phyloP scores from a whole-genome alignment of 2,888 invertebrate species.

The Harpagoxenus sublaevis region DNA sequence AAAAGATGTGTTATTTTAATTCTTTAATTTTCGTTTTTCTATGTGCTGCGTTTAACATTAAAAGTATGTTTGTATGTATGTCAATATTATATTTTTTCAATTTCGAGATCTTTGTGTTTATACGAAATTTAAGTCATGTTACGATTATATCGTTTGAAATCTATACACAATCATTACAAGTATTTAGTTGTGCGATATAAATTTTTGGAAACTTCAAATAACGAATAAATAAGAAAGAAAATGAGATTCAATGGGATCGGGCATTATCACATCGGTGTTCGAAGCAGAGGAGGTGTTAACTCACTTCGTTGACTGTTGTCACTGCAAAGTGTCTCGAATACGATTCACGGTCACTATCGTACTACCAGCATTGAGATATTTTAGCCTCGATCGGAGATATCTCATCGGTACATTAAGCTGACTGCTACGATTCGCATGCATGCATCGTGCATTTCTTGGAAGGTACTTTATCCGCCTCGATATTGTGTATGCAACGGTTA shows the following conservation, averaged over 20 bases:
- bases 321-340: constrained; percentile 6
- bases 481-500: constrained; percentile 6
- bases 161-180: not conserved
- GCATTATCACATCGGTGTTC: not conserved
- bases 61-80: not conserved
- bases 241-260: not conserved
- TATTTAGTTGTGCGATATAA: not conserved
- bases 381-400: constrained; percentile 9
- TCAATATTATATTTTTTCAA: not conserved
- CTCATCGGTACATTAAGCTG: constrained; percentile 32
- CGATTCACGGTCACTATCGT: not conserved
- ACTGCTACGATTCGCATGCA: not conserved
- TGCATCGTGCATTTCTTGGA: constrained; percentile 14
- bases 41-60: not conserved
- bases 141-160: not conserved
- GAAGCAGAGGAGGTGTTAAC: not conserved
- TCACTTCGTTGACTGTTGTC: constrained; percentile 9
- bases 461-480: not conserved
- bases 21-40: not conserved
- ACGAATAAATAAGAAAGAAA: not conserved
- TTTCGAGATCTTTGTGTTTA: not conserved
- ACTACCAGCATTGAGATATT: constrained; percentile 17
- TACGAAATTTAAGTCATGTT: not conserved
- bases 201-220: not conserved
- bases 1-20: not conserved